These are phyloP conservation scores for Morpho deidamia DNA, from an alignment of 2,888 invertebrate genomes.

Conservation along the genomic window DNA sequence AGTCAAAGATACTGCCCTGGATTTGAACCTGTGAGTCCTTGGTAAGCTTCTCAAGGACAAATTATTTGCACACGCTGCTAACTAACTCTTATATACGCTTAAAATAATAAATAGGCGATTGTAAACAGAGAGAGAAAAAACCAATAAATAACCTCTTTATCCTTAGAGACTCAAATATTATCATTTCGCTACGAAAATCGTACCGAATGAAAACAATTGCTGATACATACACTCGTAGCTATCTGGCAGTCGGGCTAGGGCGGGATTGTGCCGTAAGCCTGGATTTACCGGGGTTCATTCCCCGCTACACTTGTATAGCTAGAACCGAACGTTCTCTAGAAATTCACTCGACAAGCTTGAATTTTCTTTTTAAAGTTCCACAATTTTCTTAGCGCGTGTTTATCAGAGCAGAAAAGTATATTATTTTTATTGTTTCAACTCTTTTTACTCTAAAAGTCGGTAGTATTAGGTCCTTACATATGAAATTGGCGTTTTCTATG, in stretches of 20 bases:
- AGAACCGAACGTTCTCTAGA: conserved; percentile 34
- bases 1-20: neutral
- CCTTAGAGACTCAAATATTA: too few species aligned
- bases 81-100: too few species aligned
- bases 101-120: too few species aligned
- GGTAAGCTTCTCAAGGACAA: too few species aligned
- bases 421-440: conserved; percentile 21
- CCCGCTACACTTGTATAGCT: conserved; percentile 34
- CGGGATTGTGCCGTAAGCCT: conserved; percentile 33
- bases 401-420: conserved; percentile 9
- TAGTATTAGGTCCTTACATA: too few species aligned
- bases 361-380: conserved; percentile 17
- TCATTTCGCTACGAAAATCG: neutral
- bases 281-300: conserved; percentile 46
- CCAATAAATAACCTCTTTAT: too few species aligned
- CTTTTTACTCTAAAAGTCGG: neutral
- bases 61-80: too few species aligned
- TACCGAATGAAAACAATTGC: conserved; percentile 22
- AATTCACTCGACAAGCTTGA: conserved; percentile 18
- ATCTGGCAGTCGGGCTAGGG: conserved; percentile 25
- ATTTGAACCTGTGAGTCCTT: too few species aligned
- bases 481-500: too few species aligned
- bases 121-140: too few species aligned
- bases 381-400: conserved; percentile 15
- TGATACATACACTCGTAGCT: conserved; percentile 28